A percentile compares a stretch with the other conserved stretches of the same genome.
phyloP scores from a whole-genome alignment of 2,113 vertebrate species.

The Fukomys damarensis region DNA sequence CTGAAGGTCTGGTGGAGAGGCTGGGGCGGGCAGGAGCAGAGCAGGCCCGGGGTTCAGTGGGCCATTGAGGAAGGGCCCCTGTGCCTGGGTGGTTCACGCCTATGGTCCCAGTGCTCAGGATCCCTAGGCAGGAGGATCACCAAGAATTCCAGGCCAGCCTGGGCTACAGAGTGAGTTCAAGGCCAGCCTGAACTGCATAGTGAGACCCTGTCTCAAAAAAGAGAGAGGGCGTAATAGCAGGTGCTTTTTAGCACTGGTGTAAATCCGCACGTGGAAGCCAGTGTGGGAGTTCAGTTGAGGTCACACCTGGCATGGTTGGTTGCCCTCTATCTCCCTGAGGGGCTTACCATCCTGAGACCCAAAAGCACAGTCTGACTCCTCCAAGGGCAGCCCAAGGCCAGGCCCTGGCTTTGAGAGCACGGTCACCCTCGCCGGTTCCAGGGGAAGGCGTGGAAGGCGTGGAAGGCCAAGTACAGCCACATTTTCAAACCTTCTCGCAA shows the following conservation, averaged over 20 bases:
- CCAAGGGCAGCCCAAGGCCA: neutral
- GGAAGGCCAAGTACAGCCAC: conserved; percentile 62
- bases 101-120: neutral
- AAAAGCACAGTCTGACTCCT: accelerated
- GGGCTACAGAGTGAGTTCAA: neutral
- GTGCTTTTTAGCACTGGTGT: too few species aligned
- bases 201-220: neutral
- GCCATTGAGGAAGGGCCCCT: neutral
- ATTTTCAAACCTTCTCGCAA: conserved; percentile 79
- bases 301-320: too few species aligned
- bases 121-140: neutral
- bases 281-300: neutral
- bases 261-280: accelerated
- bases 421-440: neutral
- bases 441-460: conserved; percentile 35
- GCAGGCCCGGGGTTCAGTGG: neutral
- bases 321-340: neutral
- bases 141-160: neutral
- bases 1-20: neutral
- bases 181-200: neutral
- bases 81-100: neutral
- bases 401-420: neutral
- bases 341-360: neutral
- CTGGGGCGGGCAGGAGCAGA: neutral
- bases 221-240: accelerated